phyloP scores from a whole-genome alignment of 2,797 vertebrate species.

The Sarcoramphus papa region DNA sequence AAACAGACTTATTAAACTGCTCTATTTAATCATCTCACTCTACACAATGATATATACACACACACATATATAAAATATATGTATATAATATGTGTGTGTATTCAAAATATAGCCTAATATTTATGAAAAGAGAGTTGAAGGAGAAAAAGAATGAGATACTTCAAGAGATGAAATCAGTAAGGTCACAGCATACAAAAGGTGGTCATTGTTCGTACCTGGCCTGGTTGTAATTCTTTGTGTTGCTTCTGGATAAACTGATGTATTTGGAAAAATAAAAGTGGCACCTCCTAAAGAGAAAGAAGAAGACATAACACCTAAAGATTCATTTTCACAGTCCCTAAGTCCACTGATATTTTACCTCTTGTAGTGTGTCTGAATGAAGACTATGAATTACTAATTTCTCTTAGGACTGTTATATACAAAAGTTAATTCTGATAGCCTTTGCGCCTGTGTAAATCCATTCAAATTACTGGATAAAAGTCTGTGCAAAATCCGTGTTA shows the following conservation, averaged over 20 bases:
- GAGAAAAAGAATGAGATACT: neutral
- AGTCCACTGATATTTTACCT: neutral
- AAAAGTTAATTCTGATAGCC: neutral
- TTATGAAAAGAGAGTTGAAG: neutral
- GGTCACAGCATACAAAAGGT: neutral
- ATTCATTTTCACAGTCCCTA: slow-evolving; percentile 12
- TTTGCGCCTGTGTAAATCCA: neutral
- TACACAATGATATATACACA: neutral
- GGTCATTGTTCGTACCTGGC: slow-evolving; percentile 76
- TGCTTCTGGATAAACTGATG: slow-evolving; percentile 83
- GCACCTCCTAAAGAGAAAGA: slow-evolving; percentile 82
- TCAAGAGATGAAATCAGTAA: neutral
- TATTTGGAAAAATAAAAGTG: slow-evolving; percentile 87
- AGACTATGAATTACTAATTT: neutral
- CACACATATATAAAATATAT: neutral
- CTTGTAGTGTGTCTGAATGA: neutral
- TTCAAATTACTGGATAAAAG: neutral
- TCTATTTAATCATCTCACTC: neutral
- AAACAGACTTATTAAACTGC: neutral
- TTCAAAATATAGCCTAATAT: neutral
- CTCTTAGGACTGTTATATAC: neutral
- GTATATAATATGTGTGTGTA: neutral
- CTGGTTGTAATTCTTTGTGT: slow-evolving; percentile 80
- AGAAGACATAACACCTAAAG: slow-evolving; percentile 66
- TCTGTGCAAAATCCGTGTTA: neutral